phyloP scores from a whole-genome alignment of 2,888 invertebrate species.

The Mesochorus sp. region DNA sequence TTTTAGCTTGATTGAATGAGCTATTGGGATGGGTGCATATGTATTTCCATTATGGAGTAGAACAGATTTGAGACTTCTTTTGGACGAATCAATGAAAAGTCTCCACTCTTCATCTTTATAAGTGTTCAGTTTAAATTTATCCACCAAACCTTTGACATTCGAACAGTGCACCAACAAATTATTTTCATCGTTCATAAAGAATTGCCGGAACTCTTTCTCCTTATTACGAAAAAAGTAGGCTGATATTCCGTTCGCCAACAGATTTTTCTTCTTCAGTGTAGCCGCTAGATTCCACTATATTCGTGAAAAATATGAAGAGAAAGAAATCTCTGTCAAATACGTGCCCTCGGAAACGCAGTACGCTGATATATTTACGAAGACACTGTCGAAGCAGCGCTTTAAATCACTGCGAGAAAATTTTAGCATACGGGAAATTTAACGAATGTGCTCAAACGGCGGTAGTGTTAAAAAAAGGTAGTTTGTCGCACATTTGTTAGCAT shows the following conservation, averaged over 20 bases:
- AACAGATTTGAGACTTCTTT: too few relatives aligned
- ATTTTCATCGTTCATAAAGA: constrained; percentile 16
- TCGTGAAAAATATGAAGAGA: background rate
- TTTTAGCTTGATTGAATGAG: too few relatives aligned
- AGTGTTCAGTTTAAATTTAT: too few relatives aligned
- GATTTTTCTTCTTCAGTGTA: constrained; percentile 32
- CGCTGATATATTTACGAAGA: background rate
- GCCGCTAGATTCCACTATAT: constrained; percentile 30
- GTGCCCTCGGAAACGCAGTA: background rate
- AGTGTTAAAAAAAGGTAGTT: background rate
- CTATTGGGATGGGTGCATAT: too few relatives aligned
- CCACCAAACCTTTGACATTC: too few relatives aligned
- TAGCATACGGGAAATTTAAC: background rate
- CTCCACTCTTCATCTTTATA: too few relatives aligned
- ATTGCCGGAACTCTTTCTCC: constrained; percentile 24
- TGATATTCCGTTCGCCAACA: constrained; percentile 21
- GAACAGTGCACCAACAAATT: constrained; percentile 10
- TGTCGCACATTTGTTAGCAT: background rate
- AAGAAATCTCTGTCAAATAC: background rate
- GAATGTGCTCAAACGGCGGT: background rate
- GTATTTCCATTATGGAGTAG: too few relatives aligned
- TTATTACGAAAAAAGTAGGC: constrained; percentile 34
- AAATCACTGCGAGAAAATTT: background rate
- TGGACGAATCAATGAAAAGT: too few relatives aligned
- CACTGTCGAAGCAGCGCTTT: background rate